Percentiles rank a stretch among this genome's conserved stretches.
phyloP scores from a whole-genome alignment of 1,140 invertebrate genomes.

The Drosophila athabasca region DNA sequence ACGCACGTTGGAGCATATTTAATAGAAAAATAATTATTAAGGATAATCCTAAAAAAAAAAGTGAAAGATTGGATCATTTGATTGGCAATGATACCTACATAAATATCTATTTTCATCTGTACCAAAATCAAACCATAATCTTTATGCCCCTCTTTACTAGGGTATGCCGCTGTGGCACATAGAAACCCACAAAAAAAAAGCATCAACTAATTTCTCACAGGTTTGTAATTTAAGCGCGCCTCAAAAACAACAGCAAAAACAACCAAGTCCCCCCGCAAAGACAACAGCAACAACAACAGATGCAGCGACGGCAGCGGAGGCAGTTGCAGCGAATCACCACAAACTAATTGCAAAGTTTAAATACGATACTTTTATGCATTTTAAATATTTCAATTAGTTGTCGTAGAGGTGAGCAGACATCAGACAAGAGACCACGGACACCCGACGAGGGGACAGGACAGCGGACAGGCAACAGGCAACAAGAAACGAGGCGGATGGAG shows the following conservation, averaged over 20 bases:
- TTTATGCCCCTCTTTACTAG: not conserved
- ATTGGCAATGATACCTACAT: no score
- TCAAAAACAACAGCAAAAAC: constrained; percentile 31
- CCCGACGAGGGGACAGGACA: constrained; percentile 24
- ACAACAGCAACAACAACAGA: constrained; percentile 7
- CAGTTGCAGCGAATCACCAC: constrained; percentile 47
- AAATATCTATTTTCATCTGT: no score
- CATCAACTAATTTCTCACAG: constrained; percentile 53
- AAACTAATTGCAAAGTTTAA: constrained; percentile 78
- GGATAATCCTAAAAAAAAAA: no score
- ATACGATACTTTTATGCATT: constrained; percentile 72
- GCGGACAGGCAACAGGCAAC: not conserved
- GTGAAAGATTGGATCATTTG: no score
- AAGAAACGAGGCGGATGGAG: not conserved
- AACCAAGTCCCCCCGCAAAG: not conserved
- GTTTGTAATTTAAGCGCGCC: constrained; percentile 68
- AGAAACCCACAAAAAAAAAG: constrained; percentile 18
- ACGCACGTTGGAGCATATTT: no score
- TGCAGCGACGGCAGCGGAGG: constrained; percentile 1
- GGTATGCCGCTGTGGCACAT: constrained; percentile 21
- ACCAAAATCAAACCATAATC: no score
- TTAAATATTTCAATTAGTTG: constrained; percentile 78
- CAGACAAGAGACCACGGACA: constrained; percentile 9
- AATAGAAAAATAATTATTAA: no score
- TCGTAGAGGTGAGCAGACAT: constrained; percentile 11